These are phyloP conservation scores for Deladenus siricidicola DNA, from an alignment of 2,888 invertebrate species.

Conservation along the genomic window DNA sequence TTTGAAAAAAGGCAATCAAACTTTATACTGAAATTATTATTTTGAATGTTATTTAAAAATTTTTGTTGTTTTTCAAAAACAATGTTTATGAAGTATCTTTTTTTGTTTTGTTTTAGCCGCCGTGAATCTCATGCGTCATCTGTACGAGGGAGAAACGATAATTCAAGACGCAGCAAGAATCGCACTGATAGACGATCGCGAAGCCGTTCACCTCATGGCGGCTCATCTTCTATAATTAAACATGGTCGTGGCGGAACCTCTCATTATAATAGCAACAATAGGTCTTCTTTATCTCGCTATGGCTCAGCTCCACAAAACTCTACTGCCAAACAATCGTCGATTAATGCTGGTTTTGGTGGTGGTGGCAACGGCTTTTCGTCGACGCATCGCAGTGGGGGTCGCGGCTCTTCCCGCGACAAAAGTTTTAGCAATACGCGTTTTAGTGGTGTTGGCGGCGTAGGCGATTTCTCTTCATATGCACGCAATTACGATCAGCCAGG, in stretches of 20 bases:
- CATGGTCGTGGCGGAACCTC: not conserved
- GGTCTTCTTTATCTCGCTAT: not conserved
- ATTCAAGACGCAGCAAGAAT: not conserved
- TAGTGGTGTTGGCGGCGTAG: too few relatives aligned
- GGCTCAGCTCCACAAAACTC: too few relatives aligned
- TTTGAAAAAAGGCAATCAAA: too few relatives aligned
- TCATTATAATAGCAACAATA: not conserved
- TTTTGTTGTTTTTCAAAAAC: not conserved
- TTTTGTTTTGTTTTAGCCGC: not conserved
- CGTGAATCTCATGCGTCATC: not conserved
- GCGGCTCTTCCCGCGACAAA: not conserved
- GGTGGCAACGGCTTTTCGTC: not conserved
- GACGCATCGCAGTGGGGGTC: not conserved
- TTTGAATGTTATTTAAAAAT: too few relatives aligned
- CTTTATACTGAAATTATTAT: too few relatives aligned
- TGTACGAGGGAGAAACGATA: not conserved
- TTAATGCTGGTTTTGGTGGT: not conserved
- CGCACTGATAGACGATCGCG: not conserved
- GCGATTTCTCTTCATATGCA: too few relatives aligned
- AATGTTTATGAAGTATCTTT: not conserved
- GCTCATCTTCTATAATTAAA: too few relatives aligned
- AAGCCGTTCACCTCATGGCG: slow-evolving; percentile 6
- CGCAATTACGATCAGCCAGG: too few relatives aligned
- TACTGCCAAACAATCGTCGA: too few relatives aligned
- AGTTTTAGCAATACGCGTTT: too few relatives aligned